Conservation (phyloP, 2,797 vertebrate genomes). For the Intellagama lesueurii region DNA sequence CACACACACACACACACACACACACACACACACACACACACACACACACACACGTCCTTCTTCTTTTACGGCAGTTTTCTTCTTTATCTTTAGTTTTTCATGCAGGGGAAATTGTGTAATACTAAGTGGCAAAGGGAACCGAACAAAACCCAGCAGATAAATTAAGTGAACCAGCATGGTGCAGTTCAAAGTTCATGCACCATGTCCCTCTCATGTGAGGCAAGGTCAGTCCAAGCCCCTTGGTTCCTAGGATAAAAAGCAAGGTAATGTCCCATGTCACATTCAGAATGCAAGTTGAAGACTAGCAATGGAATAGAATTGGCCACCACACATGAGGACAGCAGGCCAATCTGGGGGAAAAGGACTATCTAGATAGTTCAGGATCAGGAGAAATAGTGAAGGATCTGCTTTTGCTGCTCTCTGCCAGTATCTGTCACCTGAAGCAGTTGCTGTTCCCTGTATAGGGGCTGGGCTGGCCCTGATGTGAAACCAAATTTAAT, state of each 20-base stretch:
- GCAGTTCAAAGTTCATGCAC: neutral
- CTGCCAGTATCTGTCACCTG: neutral
- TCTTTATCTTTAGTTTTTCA: neutral
- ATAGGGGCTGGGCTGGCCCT: neutral
- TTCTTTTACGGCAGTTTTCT: neutral
- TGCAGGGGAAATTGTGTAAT: too few species aligned
- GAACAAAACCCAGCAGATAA: neutral
- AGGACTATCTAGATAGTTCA: too few species aligned
- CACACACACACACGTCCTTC: neutral
- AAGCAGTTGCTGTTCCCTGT: neutral
- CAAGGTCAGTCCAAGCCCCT: neutral
- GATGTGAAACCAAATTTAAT: neutral
- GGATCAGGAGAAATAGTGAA: neutral
- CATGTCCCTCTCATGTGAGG: neutral
- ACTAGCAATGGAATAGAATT: neutral
- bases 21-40: accelerated
- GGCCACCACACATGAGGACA: neutral
- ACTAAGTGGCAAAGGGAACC: neutral
- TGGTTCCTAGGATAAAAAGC: neutral
- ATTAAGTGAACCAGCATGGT: neutral
- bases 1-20: too few species aligned
- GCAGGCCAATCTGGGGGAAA: too few species aligned
- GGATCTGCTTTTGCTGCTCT: neutral
- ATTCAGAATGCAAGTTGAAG: neutral
- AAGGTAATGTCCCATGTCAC: neutral